phyloP scores from a whole-genome alignment of 2,113 vertebrate species.

The Anas platyrhynchos region DNA sequence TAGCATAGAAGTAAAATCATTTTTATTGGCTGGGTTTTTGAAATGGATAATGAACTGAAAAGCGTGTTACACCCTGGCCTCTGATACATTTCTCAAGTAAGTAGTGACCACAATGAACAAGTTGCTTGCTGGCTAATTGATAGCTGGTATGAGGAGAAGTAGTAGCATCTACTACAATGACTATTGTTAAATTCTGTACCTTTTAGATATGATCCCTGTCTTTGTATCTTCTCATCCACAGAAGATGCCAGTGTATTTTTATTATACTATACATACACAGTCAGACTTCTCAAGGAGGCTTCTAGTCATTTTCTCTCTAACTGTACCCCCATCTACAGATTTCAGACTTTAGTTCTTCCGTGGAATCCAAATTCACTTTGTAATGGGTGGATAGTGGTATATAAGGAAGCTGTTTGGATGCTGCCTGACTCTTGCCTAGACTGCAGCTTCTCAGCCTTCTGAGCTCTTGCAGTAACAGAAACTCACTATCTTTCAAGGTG shows the following conservation, averaged over 20 bases:
- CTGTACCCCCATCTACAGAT: fast-evolving
- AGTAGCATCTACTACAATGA: background rate
- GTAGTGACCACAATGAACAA: background rate
- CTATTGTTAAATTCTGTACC: background rate
- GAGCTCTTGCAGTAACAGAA: background rate
- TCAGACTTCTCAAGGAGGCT: background rate
- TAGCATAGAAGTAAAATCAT: background rate
- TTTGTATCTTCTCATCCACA: fast-evolving
- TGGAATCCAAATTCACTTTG: background rate
- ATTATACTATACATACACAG: fast-evolving
- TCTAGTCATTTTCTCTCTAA: background rate
- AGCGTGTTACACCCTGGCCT: background rate
- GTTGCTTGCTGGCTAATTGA: background rate
- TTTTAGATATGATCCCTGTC: fast-evolving
- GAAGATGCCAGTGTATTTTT: background rate
- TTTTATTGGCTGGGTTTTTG: background rate
- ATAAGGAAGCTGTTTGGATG: background rate
- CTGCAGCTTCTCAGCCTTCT: background rate
- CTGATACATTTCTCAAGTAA: background rate
- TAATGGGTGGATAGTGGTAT: fast-evolving
- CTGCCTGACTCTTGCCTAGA: background rate
- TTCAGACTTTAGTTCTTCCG: fast-evolving
- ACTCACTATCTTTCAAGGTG: background rate
- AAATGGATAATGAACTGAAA: background rate
- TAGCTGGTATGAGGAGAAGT: background rate